Conservation (phyloP, 2,888 invertebrate species). For the Acrocyrtus sp. region DNA sequence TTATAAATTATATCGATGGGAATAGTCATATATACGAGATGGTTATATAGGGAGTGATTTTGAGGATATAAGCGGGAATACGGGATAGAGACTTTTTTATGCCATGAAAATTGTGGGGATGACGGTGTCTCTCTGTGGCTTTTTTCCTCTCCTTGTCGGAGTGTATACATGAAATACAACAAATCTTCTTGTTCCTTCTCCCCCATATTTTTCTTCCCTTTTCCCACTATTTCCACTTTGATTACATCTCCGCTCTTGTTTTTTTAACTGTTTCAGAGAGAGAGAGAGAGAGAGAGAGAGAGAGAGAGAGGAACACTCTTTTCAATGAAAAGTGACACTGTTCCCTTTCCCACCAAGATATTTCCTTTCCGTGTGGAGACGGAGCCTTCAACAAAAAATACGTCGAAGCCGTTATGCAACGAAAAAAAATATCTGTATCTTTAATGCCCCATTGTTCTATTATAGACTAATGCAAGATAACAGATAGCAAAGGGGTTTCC, state of each 20-base stretch:
- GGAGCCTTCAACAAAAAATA: too few species aligned
- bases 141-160: not conserved
- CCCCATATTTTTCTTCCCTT: not conserved
- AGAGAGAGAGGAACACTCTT: conserved; percentile 2
- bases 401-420: not conserved
- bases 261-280: not conserved
- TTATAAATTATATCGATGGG: too few species aligned
- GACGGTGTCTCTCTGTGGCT: not conserved
- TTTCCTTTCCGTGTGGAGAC: not conserved
- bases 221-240: not conserved
- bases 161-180: not conserved
- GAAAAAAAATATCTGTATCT: not conserved
- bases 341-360: conserved; percentile 8
- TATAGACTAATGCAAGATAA: not conserved
- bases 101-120: not conserved
- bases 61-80: not conserved
- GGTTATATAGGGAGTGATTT: not conserved
- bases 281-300: too few species aligned
- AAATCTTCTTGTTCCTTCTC: not conserved
- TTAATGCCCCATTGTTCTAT: not conserved
- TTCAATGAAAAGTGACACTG: conserved; percentile 26
- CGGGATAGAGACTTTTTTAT: too few species aligned
- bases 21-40: too few species aligned
- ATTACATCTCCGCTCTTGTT: conserved; percentile 20
- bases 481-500: not conserved